Conservation (phyloP, 1,140 invertebrate species). For the Caenorhabditis inopinata region DNA sequence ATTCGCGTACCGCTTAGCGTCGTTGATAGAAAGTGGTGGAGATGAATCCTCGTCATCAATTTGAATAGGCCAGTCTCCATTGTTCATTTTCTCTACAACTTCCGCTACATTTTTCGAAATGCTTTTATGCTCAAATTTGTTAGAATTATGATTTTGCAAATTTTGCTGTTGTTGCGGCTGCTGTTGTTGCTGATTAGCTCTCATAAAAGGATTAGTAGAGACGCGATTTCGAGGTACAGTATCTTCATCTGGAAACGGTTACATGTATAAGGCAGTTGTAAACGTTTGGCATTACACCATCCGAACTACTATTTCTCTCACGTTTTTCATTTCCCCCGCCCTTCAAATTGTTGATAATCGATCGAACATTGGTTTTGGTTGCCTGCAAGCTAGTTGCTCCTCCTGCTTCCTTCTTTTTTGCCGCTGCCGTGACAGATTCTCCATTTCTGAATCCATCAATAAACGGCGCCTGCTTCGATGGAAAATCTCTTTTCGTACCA, state of each 20-base stretch:
- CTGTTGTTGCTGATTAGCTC: constrained; percentile 12
- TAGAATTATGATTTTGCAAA: background rate
- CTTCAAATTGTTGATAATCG: constrained; percentile 7
- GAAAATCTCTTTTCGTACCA: background rate
- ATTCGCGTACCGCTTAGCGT: background rate
- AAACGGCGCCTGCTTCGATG: background rate
- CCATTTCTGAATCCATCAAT: constrained; percentile 7
- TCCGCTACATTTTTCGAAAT: constrained; percentile 23
- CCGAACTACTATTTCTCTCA: too few relatives aligned
- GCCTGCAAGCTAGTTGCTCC: background rate
- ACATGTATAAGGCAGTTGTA: too few relatives aligned
- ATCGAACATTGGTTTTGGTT: background rate
- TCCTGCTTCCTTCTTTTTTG: background rate
- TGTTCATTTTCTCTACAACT: constrained; percentile 24
- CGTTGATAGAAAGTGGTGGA: background rate
- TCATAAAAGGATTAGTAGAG: constrained; percentile 16
- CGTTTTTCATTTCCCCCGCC: background rate
- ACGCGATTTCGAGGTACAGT: background rate
- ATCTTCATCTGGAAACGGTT: background rate
- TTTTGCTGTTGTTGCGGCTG: background rate
- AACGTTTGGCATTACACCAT: background rate
- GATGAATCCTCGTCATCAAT: background rate
- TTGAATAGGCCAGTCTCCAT: constrained; percentile 21
- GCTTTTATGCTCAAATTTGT: background rate
- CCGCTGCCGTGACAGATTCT: background rate